Conservation (phyloP, 2,888 invertebrate species). For the Euspilapteryx auroguttella region DNA sequence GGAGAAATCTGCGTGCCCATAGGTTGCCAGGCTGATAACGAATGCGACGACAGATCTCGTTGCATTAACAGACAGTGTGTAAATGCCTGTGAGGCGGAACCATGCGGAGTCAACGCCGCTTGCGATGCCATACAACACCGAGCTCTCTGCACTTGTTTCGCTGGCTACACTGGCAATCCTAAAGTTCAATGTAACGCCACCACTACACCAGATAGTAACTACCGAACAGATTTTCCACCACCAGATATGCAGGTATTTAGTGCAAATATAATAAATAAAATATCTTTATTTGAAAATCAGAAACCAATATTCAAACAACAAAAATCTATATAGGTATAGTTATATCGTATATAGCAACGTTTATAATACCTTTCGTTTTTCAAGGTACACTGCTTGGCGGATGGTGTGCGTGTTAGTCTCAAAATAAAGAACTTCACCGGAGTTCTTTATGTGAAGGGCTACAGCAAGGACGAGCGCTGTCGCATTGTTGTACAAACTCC, state of each 20-base stretch:
- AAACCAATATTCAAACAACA: too few species aligned
- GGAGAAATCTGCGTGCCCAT: constrained; percentile 79
- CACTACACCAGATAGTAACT: constrained; percentile 25
- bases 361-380: too few species aligned
- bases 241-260: constrained; percentile 71
- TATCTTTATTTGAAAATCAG: too few species aligned
- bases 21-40: constrained; percentile 69
- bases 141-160: constrained; percentile 75
- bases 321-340: too few species aligned
- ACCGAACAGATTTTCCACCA: constrained; percentile 79
- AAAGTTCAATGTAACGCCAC: constrained; percentile 69
- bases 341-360: too few species aligned
- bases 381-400: constrained; percentile 85
- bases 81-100: constrained; percentile 75
- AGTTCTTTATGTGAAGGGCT: constrained; percentile 90
- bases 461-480: constrained; percentile 91
- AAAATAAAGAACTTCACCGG: constrained; percentile 84
- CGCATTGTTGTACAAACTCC: constrained; percentile 78
- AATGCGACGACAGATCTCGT: constrained; percentile 76
- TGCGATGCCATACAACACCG: constrained; percentile 79
- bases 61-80: constrained; percentile 80
- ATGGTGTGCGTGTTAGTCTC: constrained; percentile 86
- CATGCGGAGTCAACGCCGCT: constrained; percentile 75
- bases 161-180: constrained; percentile 77
- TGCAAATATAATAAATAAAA: too few species aligned